These are phyloP conservation scores for Thryonomys swinderianus DNA, from an alignment of 2,113 vertebrate species.

Conservation along the genomic window DNA sequence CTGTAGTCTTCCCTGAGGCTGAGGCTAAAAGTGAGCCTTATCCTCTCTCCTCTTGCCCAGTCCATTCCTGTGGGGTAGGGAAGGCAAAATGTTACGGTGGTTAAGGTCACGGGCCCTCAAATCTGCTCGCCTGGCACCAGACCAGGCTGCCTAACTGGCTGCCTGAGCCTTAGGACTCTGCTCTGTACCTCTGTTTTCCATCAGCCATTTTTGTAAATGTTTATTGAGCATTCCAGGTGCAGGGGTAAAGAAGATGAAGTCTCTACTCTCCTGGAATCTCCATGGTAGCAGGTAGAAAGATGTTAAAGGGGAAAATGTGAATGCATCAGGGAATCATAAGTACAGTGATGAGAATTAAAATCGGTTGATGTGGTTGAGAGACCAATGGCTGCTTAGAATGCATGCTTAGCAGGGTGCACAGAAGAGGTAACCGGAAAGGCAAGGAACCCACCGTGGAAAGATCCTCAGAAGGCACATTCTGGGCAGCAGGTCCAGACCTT, in stretches of 20 bases:
- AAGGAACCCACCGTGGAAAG: not conserved
- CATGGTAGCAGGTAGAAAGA: not conserved
- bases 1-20: not conserved
- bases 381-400: not conserved
- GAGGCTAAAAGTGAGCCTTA: not conserved
- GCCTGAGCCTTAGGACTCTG: not conserved
- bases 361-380: not conserved
- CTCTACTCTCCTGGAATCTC: not conserved
- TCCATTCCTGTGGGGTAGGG: not conserved
- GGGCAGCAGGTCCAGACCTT: not conserved
- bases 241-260: not conserved
- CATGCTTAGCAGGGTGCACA: not conserved
- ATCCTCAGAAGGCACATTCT: not conserved
- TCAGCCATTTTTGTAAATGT: not conserved
- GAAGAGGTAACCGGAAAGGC: not conserved
- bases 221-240: not conserved
- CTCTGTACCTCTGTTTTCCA: not conserved
- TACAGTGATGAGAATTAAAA: not conserved
- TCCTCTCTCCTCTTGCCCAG: not conserved
- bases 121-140: not conserved
- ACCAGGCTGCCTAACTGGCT: not conserved
- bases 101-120: not conserved
- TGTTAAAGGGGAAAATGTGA: not conserved
- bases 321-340: not conserved
- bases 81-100: not conserved